A percentile compares a stretch with the other conserved stretches of the same genome.
Conservation (phyloP, 2,113 vertebrate species). For the Pollachius pollachius region DNA sequence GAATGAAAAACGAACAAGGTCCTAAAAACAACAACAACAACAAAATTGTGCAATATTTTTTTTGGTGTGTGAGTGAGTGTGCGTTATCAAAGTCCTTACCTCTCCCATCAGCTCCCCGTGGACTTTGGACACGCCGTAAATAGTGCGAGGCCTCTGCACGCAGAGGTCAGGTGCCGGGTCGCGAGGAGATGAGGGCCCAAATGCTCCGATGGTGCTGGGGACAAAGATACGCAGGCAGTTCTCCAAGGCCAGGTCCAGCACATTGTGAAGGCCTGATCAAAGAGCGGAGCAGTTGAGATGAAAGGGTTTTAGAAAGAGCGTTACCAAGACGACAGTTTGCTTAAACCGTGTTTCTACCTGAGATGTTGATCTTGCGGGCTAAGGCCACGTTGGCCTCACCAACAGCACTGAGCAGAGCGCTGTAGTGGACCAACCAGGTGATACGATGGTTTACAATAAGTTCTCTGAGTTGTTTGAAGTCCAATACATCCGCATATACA, state of each 20-base stretch:
- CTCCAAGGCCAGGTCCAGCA: constrained; percentile 76
- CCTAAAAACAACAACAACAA: neutral
- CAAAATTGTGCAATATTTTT: no score
- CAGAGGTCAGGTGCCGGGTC: constrained; percentile 77
- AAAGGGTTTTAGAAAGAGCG: neutral
- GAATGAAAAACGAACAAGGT: constrained; percentile 23
- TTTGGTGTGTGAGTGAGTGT: neutral
- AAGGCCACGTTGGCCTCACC: constrained; percentile 74
- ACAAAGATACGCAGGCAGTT: constrained; percentile 77
- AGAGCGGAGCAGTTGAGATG: neutral
- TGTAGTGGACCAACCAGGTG: constrained; percentile 78
- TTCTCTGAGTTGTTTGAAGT: constrained; percentile 74
- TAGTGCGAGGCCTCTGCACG: constrained; percentile 75
- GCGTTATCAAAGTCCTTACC: constrained; percentile 40
- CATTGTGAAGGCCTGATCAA: constrained; percentile 72
- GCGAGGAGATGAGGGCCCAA: constrained; percentile 75
- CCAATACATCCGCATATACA: constrained; percentile 75
- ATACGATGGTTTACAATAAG: constrained; percentile 72
- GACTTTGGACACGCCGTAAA: constrained; percentile 79
- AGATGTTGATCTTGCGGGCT: constrained; percentile 77
- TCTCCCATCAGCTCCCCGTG: constrained; percentile 78
- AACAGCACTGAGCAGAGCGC: constrained; percentile 73
- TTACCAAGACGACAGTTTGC: neutral
- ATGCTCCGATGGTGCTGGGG: constrained; percentile 77
- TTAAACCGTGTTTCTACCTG: constrained; percentile 37